Base-by-base conservation (phyloP, 2,113 vertebrate species). In the Triplophysa rosa region DNA sequence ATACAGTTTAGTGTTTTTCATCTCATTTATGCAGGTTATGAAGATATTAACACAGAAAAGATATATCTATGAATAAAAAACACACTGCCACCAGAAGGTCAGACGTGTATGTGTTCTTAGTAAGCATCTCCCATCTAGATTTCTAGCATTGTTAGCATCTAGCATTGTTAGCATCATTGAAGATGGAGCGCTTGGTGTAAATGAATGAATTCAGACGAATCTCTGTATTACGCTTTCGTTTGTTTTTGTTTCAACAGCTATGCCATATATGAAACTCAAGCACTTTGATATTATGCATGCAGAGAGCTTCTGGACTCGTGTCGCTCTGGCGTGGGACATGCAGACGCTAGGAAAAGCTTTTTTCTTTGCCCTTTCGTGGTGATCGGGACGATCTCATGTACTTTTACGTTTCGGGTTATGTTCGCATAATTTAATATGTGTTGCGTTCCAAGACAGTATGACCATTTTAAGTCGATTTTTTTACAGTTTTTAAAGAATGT, bases 231-330 rank as follows among this genome's bases (percentile, higher is more conserved):
- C 49, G 37, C 37, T 62, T 47, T 62, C 16, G 40, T 74, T 74
- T 45, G 42, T 74, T 45, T 23, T 45, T 74, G 21, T 62, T 69
- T 52, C 5, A 52, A 52, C n/a, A 24, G 26, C 47, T 47, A 62
- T 74, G 71, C 71, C 71, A 74, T 74, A 74, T 26, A 24, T 74
- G 10, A 47, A 62, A 74, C 71, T 74, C 42, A 74, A 74, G 71
- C 71, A 74, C 71, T 74, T 74, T 74, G 71, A 62, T 74, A 61
- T 74, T 74, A 74, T 74, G 71, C 71, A 74, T 74, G 71, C 71
- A 74, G 71, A 40, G 37, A 74, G 71, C 58, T n/a, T 73, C 71
- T 45, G 71, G 40, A 16, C 58, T 74, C 45, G 23, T 2, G 52
- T 71, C 54, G 52, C 68, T 40, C 52, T 58, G 56, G 26, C 16